Conservation (phyloP, 1,140 invertebrate species). For the Hylyphantes graminicola region DNA sequence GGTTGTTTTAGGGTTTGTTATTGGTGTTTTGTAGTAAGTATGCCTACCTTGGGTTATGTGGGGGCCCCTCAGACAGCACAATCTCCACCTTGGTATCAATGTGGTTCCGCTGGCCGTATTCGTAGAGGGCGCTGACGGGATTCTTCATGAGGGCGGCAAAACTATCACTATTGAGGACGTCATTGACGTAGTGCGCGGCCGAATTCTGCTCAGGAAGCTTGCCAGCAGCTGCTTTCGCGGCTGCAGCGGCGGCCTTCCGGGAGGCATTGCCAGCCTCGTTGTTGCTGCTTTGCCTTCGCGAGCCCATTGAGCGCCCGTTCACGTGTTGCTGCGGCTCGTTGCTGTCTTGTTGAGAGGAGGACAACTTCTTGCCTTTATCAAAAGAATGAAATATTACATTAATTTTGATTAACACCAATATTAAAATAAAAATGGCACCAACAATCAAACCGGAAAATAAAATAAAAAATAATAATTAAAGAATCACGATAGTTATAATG, state of each 20-base stretch:
- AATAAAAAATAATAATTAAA: no score
- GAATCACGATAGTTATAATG: no score
- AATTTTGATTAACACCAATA: no score
- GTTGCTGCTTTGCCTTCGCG: conserved; percentile 36
- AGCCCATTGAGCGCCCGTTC: conserved; percentile 38
- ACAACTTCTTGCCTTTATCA: conserved; percentile 53
- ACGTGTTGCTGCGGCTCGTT: conserved; percentile 35
- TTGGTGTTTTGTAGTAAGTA: not conserved
- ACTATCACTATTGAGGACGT: conserved; percentile 65
- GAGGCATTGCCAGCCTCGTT: conserved; percentile 36
- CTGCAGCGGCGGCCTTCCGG: conserved; percentile 44
- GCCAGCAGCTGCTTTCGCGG: conserved; percentile 27
- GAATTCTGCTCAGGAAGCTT: conserved; percentile 55
- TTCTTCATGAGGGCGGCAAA: conserved; percentile 70
- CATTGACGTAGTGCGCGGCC: conserved; percentile 56
- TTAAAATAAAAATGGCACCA: no score
- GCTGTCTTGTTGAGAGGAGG: conserved; percentile 21
- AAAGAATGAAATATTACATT: no score
- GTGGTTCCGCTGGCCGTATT: conserved; percentile 69
- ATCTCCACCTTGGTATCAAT: conserved; percentile 67
- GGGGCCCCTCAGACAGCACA: conserved; percentile 66
- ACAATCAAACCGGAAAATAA: no score
- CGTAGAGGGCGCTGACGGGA: conserved; percentile 70
- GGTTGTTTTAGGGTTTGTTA: not conserved
- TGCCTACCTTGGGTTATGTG: conserved; percentile 68